Evolutionary conservation across 2,888 invertebrate species (phyloP).

Genomic region (Drosophila hamatofila): DNA sequence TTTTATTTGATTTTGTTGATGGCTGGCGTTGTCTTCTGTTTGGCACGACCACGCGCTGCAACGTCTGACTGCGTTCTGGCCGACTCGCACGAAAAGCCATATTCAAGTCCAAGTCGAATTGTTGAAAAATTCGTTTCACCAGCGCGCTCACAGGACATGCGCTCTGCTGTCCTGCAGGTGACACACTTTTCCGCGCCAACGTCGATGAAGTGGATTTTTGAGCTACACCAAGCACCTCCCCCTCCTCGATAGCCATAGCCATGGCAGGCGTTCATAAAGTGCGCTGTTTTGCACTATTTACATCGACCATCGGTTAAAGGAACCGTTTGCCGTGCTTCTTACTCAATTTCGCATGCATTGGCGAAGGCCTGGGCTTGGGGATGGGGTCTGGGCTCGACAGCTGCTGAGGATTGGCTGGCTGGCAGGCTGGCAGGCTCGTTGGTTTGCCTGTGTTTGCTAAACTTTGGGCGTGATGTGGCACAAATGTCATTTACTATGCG

Average conservation of each 20-base stretch:
- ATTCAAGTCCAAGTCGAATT: slow-evolving; percentile 35
- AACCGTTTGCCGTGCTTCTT: slow-evolving; percentile 38
- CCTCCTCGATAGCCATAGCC: neutral
- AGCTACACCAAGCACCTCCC: neutral
- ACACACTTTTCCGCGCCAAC: slow-evolving; percentile 77
- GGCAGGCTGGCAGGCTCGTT: slow-evolving; percentile 13
- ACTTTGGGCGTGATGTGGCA: slow-evolving; percentile 69
- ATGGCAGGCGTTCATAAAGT: slow-evolving; percentile 38
- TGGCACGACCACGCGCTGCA: slow-evolving; percentile 81
- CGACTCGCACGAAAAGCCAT: slow-evolving; percentile 27
- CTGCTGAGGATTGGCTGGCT: slow-evolving; percentile 40
- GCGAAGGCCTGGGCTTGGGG: slow-evolving; percentile 16
- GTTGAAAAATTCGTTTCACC: slow-evolving; percentile 54
- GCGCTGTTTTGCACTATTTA: slow-evolving; percentile 60
- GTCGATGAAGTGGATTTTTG: slow-evolving; percentile 65
- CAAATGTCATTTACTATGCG: slow-evolving; percentile 74
- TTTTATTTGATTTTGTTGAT: neutral
- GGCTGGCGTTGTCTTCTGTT: slow-evolving; percentile 19
- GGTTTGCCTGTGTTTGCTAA: slow-evolving; percentile 39
- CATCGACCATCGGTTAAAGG: slow-evolving; percentile 69
- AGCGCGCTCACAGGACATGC: slow-evolving; percentile 72
- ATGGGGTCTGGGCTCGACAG: slow-evolving; percentile 29
- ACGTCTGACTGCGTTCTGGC: slow-evolving; percentile 82
- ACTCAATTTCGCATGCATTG: slow-evolving; percentile 74
- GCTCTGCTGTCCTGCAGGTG: slow-evolving; percentile 64